Conservation (phyloP, 1,140 invertebrate genomes). For the Patella vulgata region DNA sequence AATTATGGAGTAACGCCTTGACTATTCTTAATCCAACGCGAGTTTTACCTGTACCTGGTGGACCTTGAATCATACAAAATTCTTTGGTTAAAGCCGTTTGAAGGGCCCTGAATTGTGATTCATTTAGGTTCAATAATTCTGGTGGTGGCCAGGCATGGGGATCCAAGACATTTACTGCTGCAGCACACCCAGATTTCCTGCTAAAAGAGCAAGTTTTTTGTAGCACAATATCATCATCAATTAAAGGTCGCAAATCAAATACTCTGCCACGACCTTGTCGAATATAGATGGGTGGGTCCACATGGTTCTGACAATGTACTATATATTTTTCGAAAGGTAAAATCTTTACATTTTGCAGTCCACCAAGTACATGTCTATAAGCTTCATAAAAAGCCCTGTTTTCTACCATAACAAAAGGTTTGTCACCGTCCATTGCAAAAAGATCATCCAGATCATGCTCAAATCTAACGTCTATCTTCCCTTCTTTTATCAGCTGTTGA, state of each 20-base stretch:
- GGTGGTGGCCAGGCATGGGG: conserved; percentile 46
- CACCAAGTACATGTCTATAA: conserved; percentile 66
- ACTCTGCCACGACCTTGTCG: background rate
- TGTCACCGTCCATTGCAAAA: conserved; percentile 18
- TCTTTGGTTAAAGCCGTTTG: conserved; percentile 67
- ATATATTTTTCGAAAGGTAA: conserved; percentile 65
- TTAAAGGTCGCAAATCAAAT: conserved; percentile 42
- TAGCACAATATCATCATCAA: conserved; percentile 30
- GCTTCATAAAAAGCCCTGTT: conserved; percentile 70
- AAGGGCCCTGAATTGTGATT: conserved; percentile 68
- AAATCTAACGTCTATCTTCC: conserved; percentile 65
- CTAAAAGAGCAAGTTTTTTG: conserved; percentile 30
- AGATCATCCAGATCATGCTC: conserved; percentile 25
- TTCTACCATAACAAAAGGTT: conserved; percentile 66
- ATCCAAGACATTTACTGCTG: conserved; percentile 31
- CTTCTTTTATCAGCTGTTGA: conserved; percentile 45
- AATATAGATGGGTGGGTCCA: conserved; percentile 52
- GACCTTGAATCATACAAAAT: conserved; percentile 77
- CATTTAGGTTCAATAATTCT: conserved; percentile 59
- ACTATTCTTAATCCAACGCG: conserved; percentile 65
- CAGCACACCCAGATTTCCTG: conserved; percentile 1
- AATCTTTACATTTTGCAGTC: conserved; percentile 59
- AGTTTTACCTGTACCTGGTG: conserved; percentile 63
- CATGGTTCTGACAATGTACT: conserved; percentile 44
- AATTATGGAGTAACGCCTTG: conserved; percentile 59